Evolutionary conservation across 2,113 vertebrate species (phyloP).

Genomic region (Megatriorchis doriae): DNA sequence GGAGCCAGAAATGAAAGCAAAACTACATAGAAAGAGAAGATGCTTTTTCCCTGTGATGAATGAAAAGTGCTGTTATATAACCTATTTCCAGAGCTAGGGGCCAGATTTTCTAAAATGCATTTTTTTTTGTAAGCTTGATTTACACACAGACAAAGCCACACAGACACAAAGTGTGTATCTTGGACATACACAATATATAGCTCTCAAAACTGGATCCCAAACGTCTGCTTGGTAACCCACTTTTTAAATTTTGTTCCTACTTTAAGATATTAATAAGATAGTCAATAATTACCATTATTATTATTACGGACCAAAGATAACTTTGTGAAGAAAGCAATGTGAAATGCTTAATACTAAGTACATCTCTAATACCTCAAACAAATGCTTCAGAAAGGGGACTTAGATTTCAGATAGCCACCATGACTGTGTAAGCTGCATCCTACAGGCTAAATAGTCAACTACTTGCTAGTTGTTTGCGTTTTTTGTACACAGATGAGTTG

Average conservation of each 20-base stretch:
- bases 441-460: neutral
- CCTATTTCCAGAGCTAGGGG: neutral
- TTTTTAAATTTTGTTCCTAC: neutral
- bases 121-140: neutral
- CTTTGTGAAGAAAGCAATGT: neutral
- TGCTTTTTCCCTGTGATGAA: neutral
- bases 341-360: neutral
- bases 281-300: neutral
- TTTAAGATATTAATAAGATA: neutral
- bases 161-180: neutral
- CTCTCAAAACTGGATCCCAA: neutral
- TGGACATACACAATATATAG: neutral
- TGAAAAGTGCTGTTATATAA: conserved; percentile 50
- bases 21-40: conserved; percentile 27
- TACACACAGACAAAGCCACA: neutral
- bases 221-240: rapidly evolving
- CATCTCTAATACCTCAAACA: neutral
- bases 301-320: neutral
- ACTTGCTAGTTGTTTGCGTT: neutral
- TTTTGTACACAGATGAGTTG: neutral
- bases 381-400: neutral
- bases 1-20: conserved; percentile 12
- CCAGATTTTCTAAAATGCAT: neutral
- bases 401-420: neutral
- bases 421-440: neutral